Base-by-base conservation (phyloP, 2,797 vertebrate genomes). In the Lepidocolaptes lacrymiger region DNA sequence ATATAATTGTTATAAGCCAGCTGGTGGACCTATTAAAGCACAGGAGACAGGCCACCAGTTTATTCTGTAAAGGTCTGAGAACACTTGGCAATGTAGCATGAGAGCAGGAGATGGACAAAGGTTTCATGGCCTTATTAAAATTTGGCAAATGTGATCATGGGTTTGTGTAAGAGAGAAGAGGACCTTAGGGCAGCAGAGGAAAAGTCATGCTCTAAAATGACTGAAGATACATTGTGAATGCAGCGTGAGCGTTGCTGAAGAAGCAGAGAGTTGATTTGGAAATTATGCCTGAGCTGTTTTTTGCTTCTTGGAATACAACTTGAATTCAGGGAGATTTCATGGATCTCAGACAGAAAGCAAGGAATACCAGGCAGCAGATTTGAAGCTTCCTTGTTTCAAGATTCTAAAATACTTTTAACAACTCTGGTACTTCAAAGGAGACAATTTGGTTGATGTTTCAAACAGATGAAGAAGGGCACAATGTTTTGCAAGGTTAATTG, bases 401-500 rank as follows among this genome's bases (percentile, higher is more conserved):
- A 55, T 55, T 39, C 9, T 41, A 32, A 88, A 89, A 19, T 41
- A 37, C 19, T 85, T 83, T 81, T 49, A 91, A 44, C 67, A 56
- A 46, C 8, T 37, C 15, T 77, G 10, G 5, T 52, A 4, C 59
- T 85, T 91, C 49, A 72, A 79, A 76, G 46, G 19, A 69, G 12
- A 22, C 4, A 64, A 48, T 81, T 54, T 52, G 7, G 10, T 72
- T 51, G 39, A n/a, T 48, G 22, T 72, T 85, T 83, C 59, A 83
- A 69, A 22, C 13, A 73, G 43, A 72, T 51, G 46, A 89, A 76
- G 49, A 64, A 64, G 39, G 28, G 46, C 39, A 76, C 4, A 17
- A 2, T 11, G 81, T 88, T 88, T 59, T 81, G 30, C 67, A 82
- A 91, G 66, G 49, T 93, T 88, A 88, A 75, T 95, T 86, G 69